Evolutionary conservation across 1,140 invertebrate species (phyloP), one percentile per base, ranked within the genome.

Genomic region (Nymphalis io): DNA sequence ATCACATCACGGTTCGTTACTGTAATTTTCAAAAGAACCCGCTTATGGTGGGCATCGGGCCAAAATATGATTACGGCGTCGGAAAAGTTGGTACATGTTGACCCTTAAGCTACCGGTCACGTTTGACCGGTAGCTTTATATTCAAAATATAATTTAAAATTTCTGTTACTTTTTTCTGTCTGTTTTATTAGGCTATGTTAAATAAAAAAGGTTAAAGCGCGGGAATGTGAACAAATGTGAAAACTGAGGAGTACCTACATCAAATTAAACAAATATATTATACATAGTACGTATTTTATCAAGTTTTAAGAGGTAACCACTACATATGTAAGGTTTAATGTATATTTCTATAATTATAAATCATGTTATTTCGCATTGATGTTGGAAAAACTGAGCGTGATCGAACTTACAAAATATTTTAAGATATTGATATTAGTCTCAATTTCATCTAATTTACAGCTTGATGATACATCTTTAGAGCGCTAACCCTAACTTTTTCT

Each of bases 21-120:
- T 39, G 42, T 53, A 66, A 20, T 39, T 20, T 44, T 57, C 44
- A 21, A 57, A 20, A 40, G 59, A 60, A 68, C 55, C 40, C 23
- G 40, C 39, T 58, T 66, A 59, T 42, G 21, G 55, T 44, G 63
- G 53, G 63, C 63, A 53, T 18, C 16, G 23, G 21, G 63, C 53
- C 63, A 46, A 66, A 46, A 59, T 66, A 59, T 38, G 63, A 66
- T 66, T 66, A 66, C 51, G 13, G 11, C 21, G 44, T 55, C 23
- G 21, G 59, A 44, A 38, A 60, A 44, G 15, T 60, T 46, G 40
- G 5, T 64, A 38, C 63, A 44, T 27, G 51, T 55, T 55, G 51
- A 55, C 51, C 23, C 23, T 27, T 55, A 55, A 27, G 51, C 51
- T 55, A 27, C 23, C 51, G 51, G 27, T 33, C 27, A 33, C 27